Percentiles rank a stretch among this genome's conserved stretches.
These are phyloP conservation scores for Panonychus citri DNA, from an alignment of 1,140 invertebrate genomes.

Conservation along the genomic window DNA sequence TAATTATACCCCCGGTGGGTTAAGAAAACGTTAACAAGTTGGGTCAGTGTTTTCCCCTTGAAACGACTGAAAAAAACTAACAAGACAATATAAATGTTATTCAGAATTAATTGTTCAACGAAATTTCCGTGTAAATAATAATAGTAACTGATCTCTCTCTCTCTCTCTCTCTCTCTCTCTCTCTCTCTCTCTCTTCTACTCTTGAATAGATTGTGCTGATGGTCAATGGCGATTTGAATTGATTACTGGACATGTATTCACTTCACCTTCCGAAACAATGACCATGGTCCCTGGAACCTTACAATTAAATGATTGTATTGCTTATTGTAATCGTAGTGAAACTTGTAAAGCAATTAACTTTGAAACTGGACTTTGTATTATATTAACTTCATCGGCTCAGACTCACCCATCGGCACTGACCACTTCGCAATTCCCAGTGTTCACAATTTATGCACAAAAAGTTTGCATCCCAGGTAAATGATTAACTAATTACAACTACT, in stretches of 20 bases:
- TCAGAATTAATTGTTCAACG: too few species aligned
- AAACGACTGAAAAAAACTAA: too few species aligned
- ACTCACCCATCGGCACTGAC: conserved; percentile 59
- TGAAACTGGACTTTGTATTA: conserved; percentile 77
- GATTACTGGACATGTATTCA: conserved; percentile 74
- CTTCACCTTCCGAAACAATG: conserved; percentile 49
- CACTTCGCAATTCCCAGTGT: conserved; percentile 76
- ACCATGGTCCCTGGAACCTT: conserved; percentile 69
- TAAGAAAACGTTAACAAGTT: too few species aligned
- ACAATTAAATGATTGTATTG: conserved; percentile 73
- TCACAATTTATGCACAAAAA: conserved; percentile 88
- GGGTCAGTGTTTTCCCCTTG: too few species aligned
- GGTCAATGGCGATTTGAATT: conserved; percentile 41
- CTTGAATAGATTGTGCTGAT: background rate
- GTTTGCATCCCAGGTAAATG: conserved; percentile 35
- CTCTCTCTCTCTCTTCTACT: background rate
- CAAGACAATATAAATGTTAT: too few species aligned
- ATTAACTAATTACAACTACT: too few species aligned
- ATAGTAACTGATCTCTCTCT: background rate
- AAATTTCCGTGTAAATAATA: too few species aligned
- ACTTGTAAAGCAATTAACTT: conserved; percentile 77
- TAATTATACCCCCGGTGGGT: too few species aligned
- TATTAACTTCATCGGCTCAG: conserved; percentile 67
- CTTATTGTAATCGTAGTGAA: conserved; percentile 65
- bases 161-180: background rate